These are phyloP conservation scores for Leptoteleia sp. DNA, from an alignment of 1,140 invertebrate species.

Conservation along the genomic window DNA sequence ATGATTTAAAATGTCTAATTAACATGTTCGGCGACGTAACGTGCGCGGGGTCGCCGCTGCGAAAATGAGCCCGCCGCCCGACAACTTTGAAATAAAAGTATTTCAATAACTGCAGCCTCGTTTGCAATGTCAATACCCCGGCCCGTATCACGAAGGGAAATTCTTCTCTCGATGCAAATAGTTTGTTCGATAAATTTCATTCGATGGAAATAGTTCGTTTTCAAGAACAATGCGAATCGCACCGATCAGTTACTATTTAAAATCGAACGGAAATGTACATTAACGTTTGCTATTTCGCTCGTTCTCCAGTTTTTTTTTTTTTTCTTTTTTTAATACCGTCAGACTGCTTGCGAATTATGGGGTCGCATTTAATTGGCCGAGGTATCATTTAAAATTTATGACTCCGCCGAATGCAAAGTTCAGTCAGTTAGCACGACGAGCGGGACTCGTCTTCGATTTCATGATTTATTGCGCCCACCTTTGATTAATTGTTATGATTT, in stretches of 20 bases:
- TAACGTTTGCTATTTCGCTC: conserved; percentile 50
- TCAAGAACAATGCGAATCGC: conserved; percentile 59
- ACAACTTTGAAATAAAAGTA: conserved; percentile 60
- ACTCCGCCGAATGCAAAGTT: not conserved
- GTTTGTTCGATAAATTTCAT: conserved; percentile 67
- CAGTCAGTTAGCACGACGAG: not conserved
- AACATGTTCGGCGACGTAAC: conserved; percentile 44
- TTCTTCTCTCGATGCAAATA: conserved; percentile 66
- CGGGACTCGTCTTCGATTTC: not conserved
- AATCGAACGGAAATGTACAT: conserved; percentile 60
- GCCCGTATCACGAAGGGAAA: conserved; percentile 55
- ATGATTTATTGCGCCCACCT: no score
- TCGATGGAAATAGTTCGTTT: conserved; percentile 66
- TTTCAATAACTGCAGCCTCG: conserved; percentile 65
- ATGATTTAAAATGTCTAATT: conserved; percentile 62
- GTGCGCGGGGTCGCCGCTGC: not conserved
- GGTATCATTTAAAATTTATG: conserved; percentile 38
- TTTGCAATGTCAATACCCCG: conserved; percentile 64
- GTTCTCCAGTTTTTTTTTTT: no score
- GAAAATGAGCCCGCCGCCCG: conserved; percentile 12
- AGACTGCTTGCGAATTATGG: conserved; percentile 12
- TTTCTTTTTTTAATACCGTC: conserved; percentile 41
- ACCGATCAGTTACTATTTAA: conserved; percentile 56
- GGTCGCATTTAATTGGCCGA: conserved; percentile 34
- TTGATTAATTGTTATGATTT: conserved; percentile 8